These are phyloP conservation scores for Diorhabda elongata DNA, from an alignment of 1,140 invertebrate species.

Conservation along the genomic window DNA sequence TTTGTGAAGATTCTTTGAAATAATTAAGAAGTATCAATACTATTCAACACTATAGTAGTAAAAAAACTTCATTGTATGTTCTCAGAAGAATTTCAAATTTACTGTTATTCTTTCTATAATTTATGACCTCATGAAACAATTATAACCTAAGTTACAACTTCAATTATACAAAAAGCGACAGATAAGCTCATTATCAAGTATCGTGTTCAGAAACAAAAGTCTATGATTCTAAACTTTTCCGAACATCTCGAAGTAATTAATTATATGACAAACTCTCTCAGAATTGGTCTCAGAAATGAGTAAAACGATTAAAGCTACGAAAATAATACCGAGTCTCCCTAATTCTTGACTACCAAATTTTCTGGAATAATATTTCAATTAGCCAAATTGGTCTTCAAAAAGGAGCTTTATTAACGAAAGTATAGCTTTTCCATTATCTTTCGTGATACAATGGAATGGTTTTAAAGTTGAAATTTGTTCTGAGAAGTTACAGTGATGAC, in stretches of 20 bases:
- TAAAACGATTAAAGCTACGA: neutral
- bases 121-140: too few relatives aligned
- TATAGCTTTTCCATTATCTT: neutral
- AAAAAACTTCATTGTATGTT: too few relatives aligned
- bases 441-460: neutral
- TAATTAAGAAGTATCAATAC: too few relatives aligned
- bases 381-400: neutral
- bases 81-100: too few relatives aligned
- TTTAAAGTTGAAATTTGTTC: neutral
- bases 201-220: neutral
- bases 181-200: neutral
- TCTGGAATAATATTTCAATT: constrained; percentile 3
- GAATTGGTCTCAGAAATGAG: neutral
- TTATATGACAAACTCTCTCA: neutral
- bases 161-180: too few relatives aligned
- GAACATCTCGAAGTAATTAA: neutral
- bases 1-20: too few relatives aligned
- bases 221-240: neutral
- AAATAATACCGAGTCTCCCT: neutral
- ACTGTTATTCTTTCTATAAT: too few relatives aligned
- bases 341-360: neutral
- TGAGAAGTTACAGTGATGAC: too few relatives aligned
- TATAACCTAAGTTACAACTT: too few relatives aligned
- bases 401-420: neutral
- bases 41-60: too few relatives aligned